Percentiles rank a stretch among this genome's conserved stretches.
These are phyloP conservation scores for Phlogophora meticulosa DNA, from an alignment of 2,888 invertebrate genomes.

Conservation along the genomic window DNA sequence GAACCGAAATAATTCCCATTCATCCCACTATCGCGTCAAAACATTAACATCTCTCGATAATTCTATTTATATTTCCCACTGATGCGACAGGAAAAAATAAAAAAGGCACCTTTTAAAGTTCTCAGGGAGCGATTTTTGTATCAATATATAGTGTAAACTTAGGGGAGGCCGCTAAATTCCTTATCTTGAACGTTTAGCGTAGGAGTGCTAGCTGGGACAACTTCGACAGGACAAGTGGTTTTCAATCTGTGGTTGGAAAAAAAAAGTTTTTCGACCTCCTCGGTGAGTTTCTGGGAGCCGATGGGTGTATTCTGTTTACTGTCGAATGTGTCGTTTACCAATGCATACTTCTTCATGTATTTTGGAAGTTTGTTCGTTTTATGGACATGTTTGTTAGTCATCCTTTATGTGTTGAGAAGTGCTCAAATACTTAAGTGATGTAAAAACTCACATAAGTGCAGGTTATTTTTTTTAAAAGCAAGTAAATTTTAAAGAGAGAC, in stretches of 20 bases:
- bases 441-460: slow-evolving; percentile 17
- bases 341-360: slow-evolving; percentile 35
- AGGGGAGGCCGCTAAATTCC: slow-evolving; percentile 88
- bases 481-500: slow-evolving; percentile 28
- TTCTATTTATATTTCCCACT: slow-evolving; percentile 87
- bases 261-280: slow-evolving; percentile 71
- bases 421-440: slow-evolving; percentile 25
- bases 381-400: slow-evolving; percentile 26
- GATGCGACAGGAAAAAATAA: slow-evolving; percentile 74
- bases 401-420: slow-evolving; percentile 30
- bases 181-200: slow-evolving; percentile 85
- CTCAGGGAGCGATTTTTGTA: slow-evolving; percentile 80
- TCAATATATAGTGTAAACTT: slow-evolving; percentile 83
- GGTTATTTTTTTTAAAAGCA: slow-evolving; percentile 10
- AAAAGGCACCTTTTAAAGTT: slow-evolving; percentile 75
- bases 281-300: slow-evolving; percentile 56
- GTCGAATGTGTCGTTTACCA: slow-evolving; percentile 52
- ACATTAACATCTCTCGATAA: slow-evolving; percentile 77
- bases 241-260: slow-evolving; percentile 67
- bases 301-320: slow-evolving; percentile 54
- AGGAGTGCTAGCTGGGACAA: slow-evolving; percentile 72
- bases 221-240: slow-evolving; percentile 68
- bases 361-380: slow-evolving; percentile 45
- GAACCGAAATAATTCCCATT: slow-evolving; percentile 50
- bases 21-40: slow-evolving; percentile 60